These are phyloP conservation scores for Dendronephthya gigantea DNA, from an alignment of 64 coral and sea anemone species.

Conservation along the genomic window DNA sequence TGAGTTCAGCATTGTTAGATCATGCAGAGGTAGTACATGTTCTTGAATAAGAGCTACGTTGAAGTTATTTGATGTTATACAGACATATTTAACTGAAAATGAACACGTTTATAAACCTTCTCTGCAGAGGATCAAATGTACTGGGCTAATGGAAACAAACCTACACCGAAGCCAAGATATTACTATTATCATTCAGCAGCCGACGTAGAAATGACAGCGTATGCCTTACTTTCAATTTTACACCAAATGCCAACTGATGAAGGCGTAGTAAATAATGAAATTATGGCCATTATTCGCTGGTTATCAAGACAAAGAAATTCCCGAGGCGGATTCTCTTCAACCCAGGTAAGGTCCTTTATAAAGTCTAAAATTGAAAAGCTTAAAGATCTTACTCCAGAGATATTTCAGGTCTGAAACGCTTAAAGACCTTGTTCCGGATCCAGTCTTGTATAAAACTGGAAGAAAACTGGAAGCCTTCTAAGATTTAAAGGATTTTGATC, in stretches of 20 bases:
- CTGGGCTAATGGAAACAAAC: not conserved
- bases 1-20: no score
- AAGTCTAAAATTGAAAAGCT: not conserved
- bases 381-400: no score
- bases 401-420: no score
- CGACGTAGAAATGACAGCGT: constrained; percentile 71
- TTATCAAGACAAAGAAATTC: constrained; percentile 62
- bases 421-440: no score
- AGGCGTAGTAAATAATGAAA: not conserved
- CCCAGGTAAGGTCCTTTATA: constrained; percentile 28
- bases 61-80: no score
- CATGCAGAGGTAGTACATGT: no score
- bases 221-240: constrained; percentile 45
- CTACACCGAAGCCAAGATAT: not conserved
- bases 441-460: no score
- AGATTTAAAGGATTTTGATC: no score
- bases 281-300: constrained; percentile 55
- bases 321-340: constrained; percentile 59
- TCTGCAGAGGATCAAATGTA: not conserved
- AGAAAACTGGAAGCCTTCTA: no score
- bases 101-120: no score
- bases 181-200: constrained; percentile 25
- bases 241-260: not conserved
- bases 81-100: no score
- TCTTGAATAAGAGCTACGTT: no score